Percentiles rank a stretch among this genome's conserved stretches.
These are phyloP conservation scores for Boulengeromyrus knoepffleri DNA, from an alignment of 2,113 vertebrate genomes.

Conservation along the genomic window DNA sequence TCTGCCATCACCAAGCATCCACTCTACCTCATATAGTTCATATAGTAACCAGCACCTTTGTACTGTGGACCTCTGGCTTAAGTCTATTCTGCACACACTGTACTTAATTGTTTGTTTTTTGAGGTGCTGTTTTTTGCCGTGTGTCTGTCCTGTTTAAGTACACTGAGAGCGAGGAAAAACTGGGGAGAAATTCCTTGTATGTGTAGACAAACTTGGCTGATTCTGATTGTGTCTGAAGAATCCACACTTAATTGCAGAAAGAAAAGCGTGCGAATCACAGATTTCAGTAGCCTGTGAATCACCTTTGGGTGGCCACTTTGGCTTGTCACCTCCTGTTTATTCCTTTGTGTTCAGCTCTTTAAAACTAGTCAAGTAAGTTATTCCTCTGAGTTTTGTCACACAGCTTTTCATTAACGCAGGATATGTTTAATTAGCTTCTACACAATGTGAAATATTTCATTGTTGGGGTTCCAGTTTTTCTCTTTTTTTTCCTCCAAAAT, in stretches of 20 bases:
- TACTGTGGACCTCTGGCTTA: no score
- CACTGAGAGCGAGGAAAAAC: neutral
- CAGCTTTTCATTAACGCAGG: neutral
- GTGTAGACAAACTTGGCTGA: neutral
- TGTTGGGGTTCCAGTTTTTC: neutral
- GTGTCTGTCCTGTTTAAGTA: neutral
- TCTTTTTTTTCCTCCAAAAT: neutral
- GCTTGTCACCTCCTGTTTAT: neutral
- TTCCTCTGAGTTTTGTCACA: neutral
- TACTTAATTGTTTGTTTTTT: no score
- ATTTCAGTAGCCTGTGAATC: neutral
- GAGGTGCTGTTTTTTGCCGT: neutral
- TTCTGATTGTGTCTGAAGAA: neutral
- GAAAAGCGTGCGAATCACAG: neutral
- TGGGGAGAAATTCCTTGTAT: neutral
- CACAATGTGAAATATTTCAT: neutral
- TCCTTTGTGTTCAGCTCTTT: neutral
- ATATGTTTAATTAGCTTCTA: slow-evolving; percentile 1
- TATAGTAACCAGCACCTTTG: no score
- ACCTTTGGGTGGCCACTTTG: neutral
- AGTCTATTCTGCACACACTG: no score
- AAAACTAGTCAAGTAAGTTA: neutral
- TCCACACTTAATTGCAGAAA: neutral
- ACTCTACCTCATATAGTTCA: no score
- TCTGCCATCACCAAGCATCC: no score